phyloP scores from a whole-genome alignment of 2,888 invertebrate genomes.

The Trypoxylon attenuatum region DNA sequence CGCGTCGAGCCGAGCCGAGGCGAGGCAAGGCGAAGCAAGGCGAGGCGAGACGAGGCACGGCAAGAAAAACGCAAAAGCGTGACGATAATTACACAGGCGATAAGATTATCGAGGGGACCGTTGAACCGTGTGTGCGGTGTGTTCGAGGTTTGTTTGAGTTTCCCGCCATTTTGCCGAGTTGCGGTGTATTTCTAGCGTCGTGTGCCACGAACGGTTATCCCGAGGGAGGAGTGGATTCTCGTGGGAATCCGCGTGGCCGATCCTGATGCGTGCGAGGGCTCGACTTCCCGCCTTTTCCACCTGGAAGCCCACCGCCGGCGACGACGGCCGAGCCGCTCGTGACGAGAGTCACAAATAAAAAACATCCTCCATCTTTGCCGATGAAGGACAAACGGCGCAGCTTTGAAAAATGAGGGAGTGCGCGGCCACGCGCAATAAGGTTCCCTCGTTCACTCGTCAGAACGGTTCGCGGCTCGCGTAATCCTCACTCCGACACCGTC shows the following conservation, averaged over 20 bases:
- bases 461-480: conserved; percentile 3
- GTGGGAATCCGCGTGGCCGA: conserved; percentile 9
- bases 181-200: conserved; percentile 30
- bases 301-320: conserved; percentile 35
- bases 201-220: conserved; percentile 5
- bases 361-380: conserved; percentile 71
- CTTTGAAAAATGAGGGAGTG: conserved; percentile 60
- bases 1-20: not conserved
- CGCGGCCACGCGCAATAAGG: conserved; percentile 39
- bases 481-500: conserved; percentile 10
- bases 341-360: conserved; percentile 53
- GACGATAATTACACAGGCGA: conserved; percentile 51
- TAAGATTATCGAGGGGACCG: conserved; percentile 63
- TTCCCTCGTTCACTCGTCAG: not conserved
- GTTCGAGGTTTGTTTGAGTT: conserved; percentile 43
- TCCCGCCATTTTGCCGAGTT: conserved; percentile 55
- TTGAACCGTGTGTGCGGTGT: conserved; percentile 42
- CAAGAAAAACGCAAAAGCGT: conserved; percentile 17
- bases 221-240: conserved; percentile 2
- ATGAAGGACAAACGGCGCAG: conserved; percentile 69
- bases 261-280: not conserved
- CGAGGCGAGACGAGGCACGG: not conserved
- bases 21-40: not conserved
- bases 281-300: conserved; percentile 68
- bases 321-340: conserved; percentile 52